Evolutionary conservation across 2,888 invertebrate genomes (phyloP), one percentile per base, ranked within the genome.

Genomic region (Spisula subtruncata): DNA sequence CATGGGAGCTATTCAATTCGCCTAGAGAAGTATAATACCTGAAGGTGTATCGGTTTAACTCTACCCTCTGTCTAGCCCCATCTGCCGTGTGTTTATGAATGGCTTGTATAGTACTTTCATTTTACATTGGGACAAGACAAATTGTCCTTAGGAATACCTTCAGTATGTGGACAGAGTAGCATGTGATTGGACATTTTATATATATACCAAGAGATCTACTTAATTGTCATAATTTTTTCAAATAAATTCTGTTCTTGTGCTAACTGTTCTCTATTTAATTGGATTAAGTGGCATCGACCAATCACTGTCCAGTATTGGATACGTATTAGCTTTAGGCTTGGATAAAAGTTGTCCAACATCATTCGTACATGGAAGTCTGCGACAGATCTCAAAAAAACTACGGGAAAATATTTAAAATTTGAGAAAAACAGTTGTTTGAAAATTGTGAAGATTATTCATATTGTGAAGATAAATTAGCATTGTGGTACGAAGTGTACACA

Each of bases 31-130:
- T 84, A n/a, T n/a, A 41, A 41, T 35, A 56, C n/a, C 75, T 54
- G 2, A 29, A 79, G 35, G 81, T 87, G 56, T 83, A 83, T 46
- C 25, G n/a, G 46, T 83, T 75, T 83, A 75, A 81, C n/a, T 18
- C 14, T 81, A 87, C 87, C 41, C 91, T 80, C 89, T 91, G 91
- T 91, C 60, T 66, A 54, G 79, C 91, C 66, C 91, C 60, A 75
- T 79, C 88, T 86, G 89, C 84, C 88, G 51, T 75, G 88, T 88
- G 88, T 89, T 91, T 91, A 91, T 91, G 91, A 91, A 91, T 91
- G 91, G 91, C 89, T 89, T 88, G 91, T 89, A 90, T 89, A 90
- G 88, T 91, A 89, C 91, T 89, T 89, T 91, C 91, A 87, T 91
- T 84, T 90, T 89, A 86, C 86, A 71, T 83, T 91, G 89, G 91